Conservation (phyloP, 2,113 vertebrate species). For the Bufo gargarizans region DNA sequence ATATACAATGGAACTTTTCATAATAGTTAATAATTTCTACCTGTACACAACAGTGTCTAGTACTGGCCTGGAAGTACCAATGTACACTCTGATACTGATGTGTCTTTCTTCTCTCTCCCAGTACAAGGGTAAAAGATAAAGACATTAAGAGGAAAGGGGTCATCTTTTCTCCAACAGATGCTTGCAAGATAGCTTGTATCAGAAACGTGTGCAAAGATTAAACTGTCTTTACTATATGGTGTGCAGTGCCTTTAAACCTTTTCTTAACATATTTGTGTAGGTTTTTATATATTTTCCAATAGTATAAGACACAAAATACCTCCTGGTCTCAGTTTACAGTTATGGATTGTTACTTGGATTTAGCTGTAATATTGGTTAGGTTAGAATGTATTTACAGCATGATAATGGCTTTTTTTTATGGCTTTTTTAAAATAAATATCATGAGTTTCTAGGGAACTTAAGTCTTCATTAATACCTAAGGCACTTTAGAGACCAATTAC, state of each 20-base stretch:
- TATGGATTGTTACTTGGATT: slow-evolving; percentile 1
- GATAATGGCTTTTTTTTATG: neutral
- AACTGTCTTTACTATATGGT: neutral
- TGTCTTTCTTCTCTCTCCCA: no score
- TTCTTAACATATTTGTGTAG: neutral
- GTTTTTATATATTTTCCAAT: neutral
- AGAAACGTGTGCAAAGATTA: no score
- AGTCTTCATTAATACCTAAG: slow-evolving; percentile 10
- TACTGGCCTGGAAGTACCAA: no score
- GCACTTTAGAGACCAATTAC: neutral
- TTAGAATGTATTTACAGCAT: no score
- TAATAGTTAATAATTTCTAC: no score
- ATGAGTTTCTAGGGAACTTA: neutral
- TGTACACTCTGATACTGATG: no score
- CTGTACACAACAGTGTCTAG: no score
- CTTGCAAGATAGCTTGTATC: no score
- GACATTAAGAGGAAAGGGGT: no score
- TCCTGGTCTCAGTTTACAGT: slow-evolving; percentile 18
- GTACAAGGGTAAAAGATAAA: no score
- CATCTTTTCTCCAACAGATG: no score
- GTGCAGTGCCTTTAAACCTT: no score
- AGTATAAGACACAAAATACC: neutral
- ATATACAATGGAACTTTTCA: neutral
- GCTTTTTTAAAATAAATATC: neutral
- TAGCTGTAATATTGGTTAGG: neutral